Base-by-base conservation (phyloP, 2,113 vertebrate species). In the Ivindomyrus marchei region DNA sequence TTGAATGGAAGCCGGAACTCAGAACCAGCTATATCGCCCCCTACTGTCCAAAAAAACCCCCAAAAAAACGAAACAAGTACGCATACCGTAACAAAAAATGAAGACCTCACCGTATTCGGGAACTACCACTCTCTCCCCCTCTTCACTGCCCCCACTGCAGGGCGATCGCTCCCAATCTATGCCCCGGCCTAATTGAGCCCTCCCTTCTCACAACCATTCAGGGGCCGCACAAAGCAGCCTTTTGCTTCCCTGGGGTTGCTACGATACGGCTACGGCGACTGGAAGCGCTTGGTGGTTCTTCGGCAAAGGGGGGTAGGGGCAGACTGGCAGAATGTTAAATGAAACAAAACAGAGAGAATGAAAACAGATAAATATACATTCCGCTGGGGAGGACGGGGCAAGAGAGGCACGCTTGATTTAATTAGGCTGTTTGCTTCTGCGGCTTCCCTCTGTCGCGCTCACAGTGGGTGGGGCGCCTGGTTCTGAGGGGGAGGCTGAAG, bases 171-270 rank as follows among this genome's bases (percentile, higher is more conserved):
- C 53, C 53, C 42, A 3, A 39, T 90, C 74, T 74, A 39, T 50
- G 87, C 77, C 89, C 58, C 88, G 42, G 58, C 80, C 83, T 80
- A 80, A 80, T 80, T 13, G 13, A 80, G 74, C 74, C 42, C 52
- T 50, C 88, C 89, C 52, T 90, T 88, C 91, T 85, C 66, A 36
- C 91, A 91, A 90, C 92, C 90, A 94, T 94, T 94, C 94, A 94
- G 88, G 91, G 45, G 80, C 89, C 88, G 80, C 56, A 92, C 94
- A 95, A 93, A 93, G 93, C 92, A 93, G 50, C 92, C 93, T 93
- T 95, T 93, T 93, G 94, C 93, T 90, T 92, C 93, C 88, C 53
- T 90, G 91, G 93, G 93, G 95, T 95, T 94, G 95, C 95, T 95
- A 95, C 77, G 94, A 95, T 93, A 95, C 95, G 92, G 90, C 89